Evolutionary conservation across 2,888 invertebrate genomes (phyloP), one percentile per base, ranked within the genome.

Genomic region (Catotricha subobsoleta): DNA sequence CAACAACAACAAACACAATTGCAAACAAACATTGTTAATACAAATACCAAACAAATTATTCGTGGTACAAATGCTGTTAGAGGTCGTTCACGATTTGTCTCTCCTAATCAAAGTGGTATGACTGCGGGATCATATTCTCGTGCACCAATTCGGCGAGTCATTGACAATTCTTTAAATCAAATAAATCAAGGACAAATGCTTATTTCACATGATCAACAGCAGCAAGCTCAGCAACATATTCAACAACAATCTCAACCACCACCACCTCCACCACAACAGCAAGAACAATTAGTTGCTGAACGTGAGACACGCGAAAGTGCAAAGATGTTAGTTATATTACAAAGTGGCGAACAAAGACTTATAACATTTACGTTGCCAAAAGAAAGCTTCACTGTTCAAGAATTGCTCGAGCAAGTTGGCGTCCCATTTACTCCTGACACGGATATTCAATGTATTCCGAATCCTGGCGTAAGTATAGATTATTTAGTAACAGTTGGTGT

Each of bases 291-390:
- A 21, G 15, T 33, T 13, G 18, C 20, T 18, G 55, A 25, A 57
- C 40, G 33, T 23, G 39, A 38, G 21, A 28, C 7, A 10, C 65
- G 69, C 2, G 71, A 76, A 51, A 79, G 79, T 12, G 81, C 80
- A 8, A 74, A 80, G 58, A 83, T 83, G 83, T 66, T 83, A 52
- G 80, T 83, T 30, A 72, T 81, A 48, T 63, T 82, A 41, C 73
- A 74, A 50, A 79, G 74, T 47, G 81, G 81, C 12, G 82, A 83
- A 60, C 83, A 83, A 58, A 71, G 83, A 54, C 66, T 83, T 45
- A 83, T 83, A 41, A 82, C 82, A 9, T 83, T 83, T 56, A 82
- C 82, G 42, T 66, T 82, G 50, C 83, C 83, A 7, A 76, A 79
- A 52, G 82, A 83, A 57, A 78, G 79, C 46, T 83, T 83, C 59